phyloP scores from a whole-genome alignment of 2,888 invertebrate species.

The Caenorhabditis panamensis region DNA sequence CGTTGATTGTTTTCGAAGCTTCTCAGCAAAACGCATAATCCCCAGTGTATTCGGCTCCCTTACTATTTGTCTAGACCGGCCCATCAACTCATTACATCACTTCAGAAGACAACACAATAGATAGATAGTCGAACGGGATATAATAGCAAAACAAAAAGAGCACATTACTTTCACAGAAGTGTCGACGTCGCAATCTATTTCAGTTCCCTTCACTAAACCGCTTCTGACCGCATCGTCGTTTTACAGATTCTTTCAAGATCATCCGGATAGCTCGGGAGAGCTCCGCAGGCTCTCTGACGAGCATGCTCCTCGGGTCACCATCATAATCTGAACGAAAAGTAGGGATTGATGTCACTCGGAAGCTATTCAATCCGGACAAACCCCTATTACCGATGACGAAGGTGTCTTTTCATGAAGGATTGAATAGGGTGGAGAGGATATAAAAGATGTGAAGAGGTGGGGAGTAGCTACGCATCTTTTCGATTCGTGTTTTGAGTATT shows the following conservation, averaged over 20 bases:
- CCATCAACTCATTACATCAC: neutral
- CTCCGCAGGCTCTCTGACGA: too few species aligned
- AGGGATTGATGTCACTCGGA: conserved; percentile 5
- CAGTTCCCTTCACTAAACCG: neutral
- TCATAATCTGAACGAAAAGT: neutral
- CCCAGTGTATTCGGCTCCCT: neutral
- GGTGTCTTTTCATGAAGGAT: neutral
- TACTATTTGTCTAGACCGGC: neutral
- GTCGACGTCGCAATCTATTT: neutral
- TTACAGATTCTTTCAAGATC: neutral
- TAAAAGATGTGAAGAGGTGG: neutral
- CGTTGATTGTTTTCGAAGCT: neutral
- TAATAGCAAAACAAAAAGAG: neutral
- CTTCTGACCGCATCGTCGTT: conserved; percentile 5
- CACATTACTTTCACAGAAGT: neutral
- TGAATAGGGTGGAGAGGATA: neutral
- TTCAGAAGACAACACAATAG: neutral
- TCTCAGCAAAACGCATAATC: neutral
- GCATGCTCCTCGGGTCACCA: conserved; percentile 1
- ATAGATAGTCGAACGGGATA: neutral
- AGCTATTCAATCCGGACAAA: conserved; percentile 1
- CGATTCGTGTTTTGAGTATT: neutral
- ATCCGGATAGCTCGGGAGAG: neutral
- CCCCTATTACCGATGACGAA: conserved; percentile 7
- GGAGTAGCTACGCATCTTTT: neutral